phyloP scores from a whole-genome alignment of 1,140 invertebrate genomes.

The Hylyphantes graminicola region DNA sequence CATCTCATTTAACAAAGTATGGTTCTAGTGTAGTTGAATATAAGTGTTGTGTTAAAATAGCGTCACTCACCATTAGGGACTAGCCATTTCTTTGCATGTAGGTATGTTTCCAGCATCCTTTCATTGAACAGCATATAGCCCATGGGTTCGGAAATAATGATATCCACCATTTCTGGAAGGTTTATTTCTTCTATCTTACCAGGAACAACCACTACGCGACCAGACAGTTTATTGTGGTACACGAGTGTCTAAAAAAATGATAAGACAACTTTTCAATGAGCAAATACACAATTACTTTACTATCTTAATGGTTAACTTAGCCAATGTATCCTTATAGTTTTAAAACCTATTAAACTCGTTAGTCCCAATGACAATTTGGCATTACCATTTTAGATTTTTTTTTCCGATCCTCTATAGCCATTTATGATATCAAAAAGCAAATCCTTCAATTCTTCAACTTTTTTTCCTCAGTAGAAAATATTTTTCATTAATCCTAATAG shows the following conservation, averaged over 20 bases:
- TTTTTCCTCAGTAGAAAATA: no score
- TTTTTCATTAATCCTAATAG: no score
- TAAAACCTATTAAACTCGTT: no score
- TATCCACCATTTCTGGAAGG: slow-evolving; percentile 93
- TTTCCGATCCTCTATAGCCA: no score
- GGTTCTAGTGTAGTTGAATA: no score
- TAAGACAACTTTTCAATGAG: background rate
- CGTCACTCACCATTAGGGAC: slow-evolving; percentile 79
- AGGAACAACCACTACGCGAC: slow-evolving; percentile 90
- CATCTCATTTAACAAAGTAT: no score
- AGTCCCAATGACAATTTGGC: no score
- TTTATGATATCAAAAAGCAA: no score
- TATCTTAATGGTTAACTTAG: background rate
- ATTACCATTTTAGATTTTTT: no score
- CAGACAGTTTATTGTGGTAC: slow-evolving; percentile 86
- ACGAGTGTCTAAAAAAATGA: slow-evolving; percentile 78
- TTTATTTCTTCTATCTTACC: slow-evolving; percentile 99
- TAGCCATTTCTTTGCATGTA: slow-evolving; percentile 99
- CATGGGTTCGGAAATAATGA: slow-evolving; percentile 99
- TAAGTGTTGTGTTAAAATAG: no score
- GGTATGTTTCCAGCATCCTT: slow-evolving; percentile 98
- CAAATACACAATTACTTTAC: background rate
- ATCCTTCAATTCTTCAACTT: no score
- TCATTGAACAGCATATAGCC: slow-evolving; percentile 99
- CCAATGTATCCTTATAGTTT: background rate